These are phyloP conservation scores for Limonius californicus DNA, from an alignment of 1,140 invertebrate species.

Conservation along the genomic window DNA sequence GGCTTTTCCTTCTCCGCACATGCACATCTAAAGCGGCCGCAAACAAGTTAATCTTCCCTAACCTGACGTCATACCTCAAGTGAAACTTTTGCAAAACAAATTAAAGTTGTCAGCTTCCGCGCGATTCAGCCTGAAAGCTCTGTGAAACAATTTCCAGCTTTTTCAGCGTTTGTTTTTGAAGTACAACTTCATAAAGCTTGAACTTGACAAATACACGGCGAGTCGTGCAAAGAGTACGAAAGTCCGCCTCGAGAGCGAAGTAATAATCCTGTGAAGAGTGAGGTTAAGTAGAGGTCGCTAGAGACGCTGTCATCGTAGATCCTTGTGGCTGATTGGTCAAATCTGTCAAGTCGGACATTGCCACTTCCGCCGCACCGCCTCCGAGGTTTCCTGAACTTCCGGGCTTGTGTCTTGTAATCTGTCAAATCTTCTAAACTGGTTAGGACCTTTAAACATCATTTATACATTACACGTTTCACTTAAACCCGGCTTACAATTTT, in stretches of 20 bases:
- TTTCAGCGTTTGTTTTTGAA: background rate
- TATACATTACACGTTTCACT: too few species aligned
- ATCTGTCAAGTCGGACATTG: constrained; percentile 28
- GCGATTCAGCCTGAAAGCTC: background rate
- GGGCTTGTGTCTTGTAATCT: constrained; percentile 5
- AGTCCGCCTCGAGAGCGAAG: constrained; percentile 19
- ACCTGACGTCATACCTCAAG: background rate
- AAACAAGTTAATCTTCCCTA: constrained; percentile 6
- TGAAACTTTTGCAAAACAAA: constrained; percentile 5
- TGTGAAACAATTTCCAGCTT: background rate
- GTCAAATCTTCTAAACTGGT: background rate
- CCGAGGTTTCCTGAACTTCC: background rate
- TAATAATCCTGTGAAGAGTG: constrained; percentile 24
- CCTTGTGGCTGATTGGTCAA: constrained; percentile 28
- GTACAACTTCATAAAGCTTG: constrained; percentile 5
- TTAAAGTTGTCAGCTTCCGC: constrained; percentile 4
- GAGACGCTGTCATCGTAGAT: constrained; percentile 26
- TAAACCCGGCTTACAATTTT: too few species aligned
- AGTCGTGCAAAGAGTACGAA: constrained; percentile 20
- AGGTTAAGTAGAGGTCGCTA: constrained; percentile 25
- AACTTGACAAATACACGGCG: constrained; percentile 1
- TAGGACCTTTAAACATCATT: too few species aligned
- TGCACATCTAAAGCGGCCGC: background rate
- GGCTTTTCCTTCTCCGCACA: background rate
- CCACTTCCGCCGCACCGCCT: constrained; percentile 16